Evolutionary conservation across 2,888 invertebrate genomes (phyloP).

Genomic region (Spatulosminthurus flaviceps): DNA sequence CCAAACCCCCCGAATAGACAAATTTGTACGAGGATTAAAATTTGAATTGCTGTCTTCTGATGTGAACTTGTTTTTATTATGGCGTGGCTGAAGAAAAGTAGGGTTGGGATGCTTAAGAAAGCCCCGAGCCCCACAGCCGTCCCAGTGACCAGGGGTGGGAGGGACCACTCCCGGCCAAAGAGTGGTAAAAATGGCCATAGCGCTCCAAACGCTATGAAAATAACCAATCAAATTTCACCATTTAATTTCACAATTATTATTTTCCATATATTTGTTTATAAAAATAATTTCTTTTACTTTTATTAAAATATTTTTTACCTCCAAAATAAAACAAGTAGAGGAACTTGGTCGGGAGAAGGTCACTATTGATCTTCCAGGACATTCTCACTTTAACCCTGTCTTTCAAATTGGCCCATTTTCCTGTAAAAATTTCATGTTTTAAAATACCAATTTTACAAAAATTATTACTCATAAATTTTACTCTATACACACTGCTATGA

Average conservation of each 20-base stretch:
- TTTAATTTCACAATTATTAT: too few relatives aligned
- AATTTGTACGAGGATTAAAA: constrained; percentile 11
- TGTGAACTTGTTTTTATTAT: too few relatives aligned
- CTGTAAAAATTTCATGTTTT: too few relatives aligned
- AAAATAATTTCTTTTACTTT: background rate
- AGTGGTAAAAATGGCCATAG: constrained; percentile 39
- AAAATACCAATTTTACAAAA: too few relatives aligned
- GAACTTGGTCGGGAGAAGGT: constrained; percentile 25
- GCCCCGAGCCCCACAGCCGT: background rate
- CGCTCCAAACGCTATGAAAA: constrained; percentile 23
- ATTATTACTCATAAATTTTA: too few relatives aligned
- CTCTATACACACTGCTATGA: too few relatives aligned
- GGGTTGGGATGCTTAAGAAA: background rate
- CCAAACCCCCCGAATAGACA: background rate
- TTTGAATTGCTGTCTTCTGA: constrained; percentile 8
- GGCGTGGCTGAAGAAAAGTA: background rate
- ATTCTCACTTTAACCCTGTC: too few relatives aligned
- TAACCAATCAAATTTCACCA: background rate
- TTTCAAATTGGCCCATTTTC: too few relatives aligned
- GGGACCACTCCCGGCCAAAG: constrained; percentile 29
- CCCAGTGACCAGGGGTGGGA: background rate
- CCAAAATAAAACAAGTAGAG: constrained; percentile 36
- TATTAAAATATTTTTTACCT: constrained; percentile 3
- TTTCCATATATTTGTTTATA: too few relatives aligned
- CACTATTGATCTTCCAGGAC: constrained; percentile 28